Base-by-base conservation (phyloP, 2,113 vertebrate species). In the Vombatus ursinus region DNA sequence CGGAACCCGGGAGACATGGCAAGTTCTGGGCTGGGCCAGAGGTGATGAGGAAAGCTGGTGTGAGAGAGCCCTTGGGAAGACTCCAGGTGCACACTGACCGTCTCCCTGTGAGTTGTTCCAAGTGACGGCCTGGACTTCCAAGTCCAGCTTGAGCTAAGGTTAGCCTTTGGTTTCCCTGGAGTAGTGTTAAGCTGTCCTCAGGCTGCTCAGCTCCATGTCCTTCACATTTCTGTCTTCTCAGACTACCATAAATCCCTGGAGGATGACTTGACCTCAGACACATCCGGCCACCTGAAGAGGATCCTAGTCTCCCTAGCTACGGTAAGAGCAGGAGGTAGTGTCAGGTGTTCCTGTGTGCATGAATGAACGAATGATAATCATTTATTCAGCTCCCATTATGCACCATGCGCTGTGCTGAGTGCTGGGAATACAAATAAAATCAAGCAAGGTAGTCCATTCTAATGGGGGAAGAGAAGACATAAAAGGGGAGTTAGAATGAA, bases 271-370 rank as follows among this genome's bases (percentile, higher is more conserved):
- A 98, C 98, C 96, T 99, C 99, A 0, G 99, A 99, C 94, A 99
- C 99, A 0, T 99, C 99, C 0, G 99, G 99, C 52, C 99, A 99
- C 95, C 99, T 99, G 98, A 99, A 99, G 96, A 99, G 99, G 97
- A 99, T 99, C 96, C 99, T 99, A 0, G 97, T 99, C 84, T 99
- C 99, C 91, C 98, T 99, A 96, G 99, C 99, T 90, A 99, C 99
- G 99, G 99, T 99, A 99, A 96, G 98, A 94, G 89, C 0, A 1
- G n/a, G 68, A 22, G 37, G 68, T 77, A 77, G 68, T 77, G 5
- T n/a, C 68, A n/a, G 68, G n/a, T 23, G n/a, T 84, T 44, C 16
- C 68, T 84, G 5, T 44, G 68, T 44, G n/a, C 19, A 8, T 84
- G 26, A 77, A 68, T n/a, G 5, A 22, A 44, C 44, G n/a, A n/a